Base-by-base conservation (phyloP, 2,888 invertebrate species). In the Melipona bicolor region DNA sequence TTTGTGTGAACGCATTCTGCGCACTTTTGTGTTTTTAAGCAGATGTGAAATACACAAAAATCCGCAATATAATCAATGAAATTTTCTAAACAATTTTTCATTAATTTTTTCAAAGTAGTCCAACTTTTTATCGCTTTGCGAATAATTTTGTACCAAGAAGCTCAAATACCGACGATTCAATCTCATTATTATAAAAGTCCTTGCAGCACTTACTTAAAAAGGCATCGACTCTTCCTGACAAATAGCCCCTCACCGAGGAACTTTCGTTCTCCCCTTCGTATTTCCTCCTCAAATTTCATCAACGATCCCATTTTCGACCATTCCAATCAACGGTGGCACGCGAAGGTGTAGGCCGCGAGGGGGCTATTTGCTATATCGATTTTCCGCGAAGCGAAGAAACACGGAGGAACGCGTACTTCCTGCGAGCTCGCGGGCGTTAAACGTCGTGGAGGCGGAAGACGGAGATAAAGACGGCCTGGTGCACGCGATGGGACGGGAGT, bases 331-430 rank as follows among this genome's bases (percentile, higher is more conserved):
- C 36, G 6, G 3, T 15, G 15, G 24, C 19, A 52, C 21, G 11
- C 27, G 43, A 74, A 75, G 75, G 54, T 21, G 50, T 36, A 43
- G 43, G 62, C 59, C 27, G 82, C 56, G 70, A 82, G 43, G 52
- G 64, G 49, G 74, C 52, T 82, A 82, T 81, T 74, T 77, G 77
- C 73, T 43, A 69, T 83, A 83, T 83, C 77, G 83, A 83, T 83
- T 83, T 73, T 77, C 54, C 50, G 54, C 59, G 61, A 4, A 17
- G 3, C 64, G 50, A 24, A 64, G 77, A 54, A 73, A 65, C 36
- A 52, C 49, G 52, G 70, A 69, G 67, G n/a, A 61, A 81, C 73
- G 43, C 76, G 69, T 32, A 72, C 72, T 73, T 72, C 17, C 67
- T 64, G 32, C 76, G 24, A 43, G 11, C 69, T 68, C 56, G 67